Conservation (phyloP, 2,888 invertebrate genomes). For the Drosophila incognita region DNA sequence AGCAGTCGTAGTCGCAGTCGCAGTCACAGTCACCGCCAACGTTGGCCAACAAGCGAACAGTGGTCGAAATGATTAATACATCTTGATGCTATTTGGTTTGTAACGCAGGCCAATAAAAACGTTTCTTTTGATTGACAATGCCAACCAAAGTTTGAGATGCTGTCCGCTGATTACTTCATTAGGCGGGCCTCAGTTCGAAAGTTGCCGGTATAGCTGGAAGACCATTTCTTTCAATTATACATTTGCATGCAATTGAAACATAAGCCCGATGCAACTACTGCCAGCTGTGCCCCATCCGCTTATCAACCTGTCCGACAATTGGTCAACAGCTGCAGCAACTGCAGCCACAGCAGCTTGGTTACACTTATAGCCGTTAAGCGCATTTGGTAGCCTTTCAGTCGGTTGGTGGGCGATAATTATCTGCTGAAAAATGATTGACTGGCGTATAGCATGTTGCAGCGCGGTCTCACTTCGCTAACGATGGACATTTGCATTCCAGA, state of each 20-base stretch:
- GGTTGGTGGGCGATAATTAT: conserved; percentile 75
- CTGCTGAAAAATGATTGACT: conserved; percentile 73
- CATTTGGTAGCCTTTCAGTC: conserved; percentile 41
- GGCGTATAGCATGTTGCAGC: conserved; percentile 45
- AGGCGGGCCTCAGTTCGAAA: conserved; percentile 51
- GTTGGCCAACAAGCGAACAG: conserved; percentile 42
- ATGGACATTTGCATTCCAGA: conserved; percentile 64
- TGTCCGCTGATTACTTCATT: conserved; percentile 78
- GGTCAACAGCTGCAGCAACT: conserved; percentile 57
- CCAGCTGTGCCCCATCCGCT: conserved; percentile 54
- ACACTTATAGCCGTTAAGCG: conserved; percentile 40
- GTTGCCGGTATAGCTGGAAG: conserved; percentile 30
- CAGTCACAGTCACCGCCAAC: conserved; percentile 13
- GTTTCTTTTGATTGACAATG: conserved; percentile 78
- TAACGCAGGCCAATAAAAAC: conserved; percentile 75
- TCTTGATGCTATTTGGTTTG: conserved; percentile 80
- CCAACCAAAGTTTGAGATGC: conserved; percentile 67
- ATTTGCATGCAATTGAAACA: conserved; percentile 80
- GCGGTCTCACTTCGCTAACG: conserved; percentile 64
- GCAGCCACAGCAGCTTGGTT: conserved; percentile 2
- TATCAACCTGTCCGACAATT: conserved; percentile 62
- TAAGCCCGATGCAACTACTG: conserved; percentile 47
- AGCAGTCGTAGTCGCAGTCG: conserved; percentile 1
- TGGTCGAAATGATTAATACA: conserved; percentile 78
- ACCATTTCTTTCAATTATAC: conserved; percentile 75